Evolutionary conservation across 2,888 invertebrate species (phyloP).

Genomic region (Apamea sordens): DNA sequence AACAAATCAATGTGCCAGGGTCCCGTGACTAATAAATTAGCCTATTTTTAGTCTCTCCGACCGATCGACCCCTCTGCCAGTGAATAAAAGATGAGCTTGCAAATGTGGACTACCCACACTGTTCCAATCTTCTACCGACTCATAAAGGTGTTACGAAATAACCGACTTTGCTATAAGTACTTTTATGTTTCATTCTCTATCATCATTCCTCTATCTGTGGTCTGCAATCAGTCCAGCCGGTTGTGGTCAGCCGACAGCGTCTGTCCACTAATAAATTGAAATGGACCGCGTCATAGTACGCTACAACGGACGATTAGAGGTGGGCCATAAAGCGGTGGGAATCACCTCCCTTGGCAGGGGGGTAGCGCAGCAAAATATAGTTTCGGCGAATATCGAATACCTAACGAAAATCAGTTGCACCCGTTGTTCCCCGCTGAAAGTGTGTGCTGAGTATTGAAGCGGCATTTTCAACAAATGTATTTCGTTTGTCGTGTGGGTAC

Average conservation of each 20-base stretch:
- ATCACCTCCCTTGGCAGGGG: conserved; percentile 23
- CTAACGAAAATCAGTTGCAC: conserved; percentile 18
- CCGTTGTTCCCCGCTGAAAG: background rate
- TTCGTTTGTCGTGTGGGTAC: background rate
- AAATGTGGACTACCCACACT: conserved; percentile 66
- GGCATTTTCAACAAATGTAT: background rate
- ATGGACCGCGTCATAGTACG: conserved; percentile 33
- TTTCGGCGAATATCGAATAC: conserved; percentile 1
- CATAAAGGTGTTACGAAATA: conserved; percentile 35
- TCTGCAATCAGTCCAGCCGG: conserved; percentile 25
- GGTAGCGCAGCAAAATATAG: conserved; percentile 2
- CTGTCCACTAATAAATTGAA: conserved; percentile 54
- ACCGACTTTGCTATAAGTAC: background rate
- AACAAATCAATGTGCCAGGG: conserved; percentile 62
- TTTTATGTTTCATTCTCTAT: conserved; percentile 6
- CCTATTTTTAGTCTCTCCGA: conserved; percentile 71
- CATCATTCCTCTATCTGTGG: conserved; percentile 20
- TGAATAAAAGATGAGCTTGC: conserved; percentile 79
- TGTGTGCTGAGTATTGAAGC: background rate
- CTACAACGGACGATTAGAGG: conserved; percentile 24
- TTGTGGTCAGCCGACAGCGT: conserved; percentile 32
- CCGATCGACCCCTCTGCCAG: conserved; percentile 67
- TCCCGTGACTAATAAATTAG: conserved; percentile 69
- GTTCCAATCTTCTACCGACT: conserved; percentile 31
- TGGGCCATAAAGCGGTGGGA: conserved; percentile 14